phyloP scores from a whole-genome alignment of 1,140 invertebrate species.

The Drosophila santomea region DNA sequence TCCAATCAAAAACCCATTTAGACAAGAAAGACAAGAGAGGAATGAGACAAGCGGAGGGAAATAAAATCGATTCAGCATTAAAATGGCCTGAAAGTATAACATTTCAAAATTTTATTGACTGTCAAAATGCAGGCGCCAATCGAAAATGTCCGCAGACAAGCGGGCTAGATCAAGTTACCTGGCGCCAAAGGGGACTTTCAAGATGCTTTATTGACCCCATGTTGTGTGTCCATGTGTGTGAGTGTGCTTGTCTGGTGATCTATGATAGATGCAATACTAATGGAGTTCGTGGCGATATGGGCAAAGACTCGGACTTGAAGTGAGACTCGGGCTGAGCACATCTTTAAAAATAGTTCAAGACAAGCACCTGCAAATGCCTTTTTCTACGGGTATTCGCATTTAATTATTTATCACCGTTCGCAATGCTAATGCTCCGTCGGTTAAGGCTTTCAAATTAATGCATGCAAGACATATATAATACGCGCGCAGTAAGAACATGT shows the following conservation, averaged over 20 bases:
- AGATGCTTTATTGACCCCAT: conserved; percentile 65
- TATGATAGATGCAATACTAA: conserved; percentile 70
- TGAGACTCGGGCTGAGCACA: conserved; percentile 58
- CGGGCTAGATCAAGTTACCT: conserved; percentile 66
- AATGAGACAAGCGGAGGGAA: conserved; percentile 31
- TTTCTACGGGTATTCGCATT: conserved; percentile 27
- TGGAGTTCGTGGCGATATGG: conserved; percentile 28
- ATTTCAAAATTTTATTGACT: conserved; percentile 84
- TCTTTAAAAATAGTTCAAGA: conserved; percentile 80
- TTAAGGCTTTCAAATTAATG: conserved; percentile 59
- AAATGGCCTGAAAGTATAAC: conserved; percentile 74
- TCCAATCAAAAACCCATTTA: conserved; percentile 82
- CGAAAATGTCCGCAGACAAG: conserved; percentile 45
- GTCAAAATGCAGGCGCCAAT: conserved; percentile 69
- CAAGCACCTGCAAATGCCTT: conserved; percentile 50
- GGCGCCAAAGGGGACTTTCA: conserved; percentile 27
- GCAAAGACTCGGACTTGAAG: conserved; percentile 26
- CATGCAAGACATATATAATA: conserved; percentile 59
- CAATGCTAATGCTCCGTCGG: conserved; percentile 42
- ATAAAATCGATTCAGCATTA: conserved; percentile 70
- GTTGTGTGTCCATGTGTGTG: background rate
- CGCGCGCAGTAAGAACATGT: conserved; percentile 55
- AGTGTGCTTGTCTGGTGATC: conserved; percentile 18
- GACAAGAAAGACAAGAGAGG: conserved; percentile 48
- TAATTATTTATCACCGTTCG: conserved; percentile 49